Evolutionary conservation across 2,797 vertebrate species (phyloP).

Genomic region (Lithobates sylvaticus): DNA sequence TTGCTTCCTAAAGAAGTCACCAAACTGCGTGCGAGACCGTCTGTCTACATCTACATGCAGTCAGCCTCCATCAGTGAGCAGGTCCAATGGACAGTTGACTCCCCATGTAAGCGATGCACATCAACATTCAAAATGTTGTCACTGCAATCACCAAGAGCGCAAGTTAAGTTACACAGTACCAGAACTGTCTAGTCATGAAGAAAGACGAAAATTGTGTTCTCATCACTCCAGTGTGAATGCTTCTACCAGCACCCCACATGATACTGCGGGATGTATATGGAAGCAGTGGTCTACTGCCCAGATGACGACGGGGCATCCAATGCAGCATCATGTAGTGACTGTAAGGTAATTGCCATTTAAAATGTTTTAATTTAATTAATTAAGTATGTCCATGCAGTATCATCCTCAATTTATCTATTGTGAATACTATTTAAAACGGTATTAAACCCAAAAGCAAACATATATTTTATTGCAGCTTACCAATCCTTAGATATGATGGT

Average conservation of each 20-base stretch:
- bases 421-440: too few relatives aligned
- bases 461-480: too few relatives aligned
- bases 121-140: conserved; percentile 67
- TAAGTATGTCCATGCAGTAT: too few relatives aligned
- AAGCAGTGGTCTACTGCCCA: conserved; percentile 82
- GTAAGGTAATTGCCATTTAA: conserved; percentile 80
- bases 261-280: conserved; percentile 77
- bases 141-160: conserved; percentile 72
- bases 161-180: conserved; percentile 67
- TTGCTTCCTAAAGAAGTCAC: conserved; percentile 72
- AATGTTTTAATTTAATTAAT: conserved; percentile 3
- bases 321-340: conserved; percentile 86
- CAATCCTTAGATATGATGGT: too few relatives aligned
- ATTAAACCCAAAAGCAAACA: too few relatives aligned
- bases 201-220: conserved; percentile 72
- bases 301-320: conserved; percentile 73
- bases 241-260: conserved; percentile 72
- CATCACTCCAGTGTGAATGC: conserved; percentile 75
- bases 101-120: conserved; percentile 67
- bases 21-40: conserved; percentile 61
- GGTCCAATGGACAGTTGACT: conserved; percentile 72
- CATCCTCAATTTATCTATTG: too few relatives aligned
- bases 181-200: conserved; percentile 69
- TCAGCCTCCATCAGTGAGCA: conserved; percentile 63
- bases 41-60: conserved; percentile 70